A percentile compares a stretch with the other conserved stretches of the same genome.
These are phyloP conservation scores for Vulpes ferrilata DNA, from an alignment of 2,113 vertebrate species.

Conservation along the genomic window DNA sequence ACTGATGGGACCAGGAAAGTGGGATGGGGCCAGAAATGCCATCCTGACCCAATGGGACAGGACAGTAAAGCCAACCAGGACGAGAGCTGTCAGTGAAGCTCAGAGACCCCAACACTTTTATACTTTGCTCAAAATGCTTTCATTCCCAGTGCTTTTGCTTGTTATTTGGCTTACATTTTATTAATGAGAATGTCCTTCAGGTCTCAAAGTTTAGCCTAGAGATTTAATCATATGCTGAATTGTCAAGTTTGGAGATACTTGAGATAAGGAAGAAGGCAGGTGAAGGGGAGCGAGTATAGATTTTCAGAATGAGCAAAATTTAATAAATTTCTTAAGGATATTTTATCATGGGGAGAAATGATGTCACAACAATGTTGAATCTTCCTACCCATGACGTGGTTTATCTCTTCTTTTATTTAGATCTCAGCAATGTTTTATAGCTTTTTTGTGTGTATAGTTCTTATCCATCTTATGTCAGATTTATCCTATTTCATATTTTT, in stretches of 20 bases:
- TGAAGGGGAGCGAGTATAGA: background rate
- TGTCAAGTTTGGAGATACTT: background rate
- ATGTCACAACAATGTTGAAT: background rate
- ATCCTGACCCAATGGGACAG: conserved; percentile 91
- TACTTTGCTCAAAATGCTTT: conserved; percentile 69
- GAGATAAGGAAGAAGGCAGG: background rate
- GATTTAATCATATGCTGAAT: background rate
- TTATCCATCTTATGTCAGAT: background rate
- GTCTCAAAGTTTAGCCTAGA: background rate
- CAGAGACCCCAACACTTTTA: background rate
- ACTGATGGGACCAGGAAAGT: conserved; percentile 89
- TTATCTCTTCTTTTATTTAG: background rate
- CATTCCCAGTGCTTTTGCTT: conserved; percentile 68
- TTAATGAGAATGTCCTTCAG: background rate
- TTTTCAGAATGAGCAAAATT: background rate
- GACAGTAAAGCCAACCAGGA: conserved; percentile 84
- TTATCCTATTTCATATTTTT: background rate
- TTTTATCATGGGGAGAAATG: background rate
- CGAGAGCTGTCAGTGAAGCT: conserved; percentile 73
- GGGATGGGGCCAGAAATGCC: conserved; percentile 88
- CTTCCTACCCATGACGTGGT: background rate
- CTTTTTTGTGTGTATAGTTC: background rate
- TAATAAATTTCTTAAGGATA: background rate
- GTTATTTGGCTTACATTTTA: conserved; percentile 56
- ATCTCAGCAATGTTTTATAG: background rate